These are phyloP conservation scores for Megamerina dolium DNA, from an alignment of 2,888 invertebrate genomes.

Conservation along the genomic window DNA sequence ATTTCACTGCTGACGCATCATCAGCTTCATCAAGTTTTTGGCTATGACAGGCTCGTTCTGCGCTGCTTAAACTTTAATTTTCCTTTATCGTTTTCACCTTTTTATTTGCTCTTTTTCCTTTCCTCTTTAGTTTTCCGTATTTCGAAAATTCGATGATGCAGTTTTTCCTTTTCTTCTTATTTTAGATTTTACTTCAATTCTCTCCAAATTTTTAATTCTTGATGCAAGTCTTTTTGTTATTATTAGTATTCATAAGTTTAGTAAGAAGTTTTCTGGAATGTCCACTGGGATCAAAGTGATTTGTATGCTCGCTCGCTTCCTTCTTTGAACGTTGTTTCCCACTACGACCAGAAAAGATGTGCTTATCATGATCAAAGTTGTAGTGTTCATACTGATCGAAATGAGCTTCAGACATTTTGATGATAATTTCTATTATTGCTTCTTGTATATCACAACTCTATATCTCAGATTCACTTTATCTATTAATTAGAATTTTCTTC, in stretches of 20 bases:
- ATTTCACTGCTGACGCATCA: too few species aligned
- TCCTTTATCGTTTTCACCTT: neutral
- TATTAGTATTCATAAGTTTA: constrained; percentile 78
- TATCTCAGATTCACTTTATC: too few species aligned
- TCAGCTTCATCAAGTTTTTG: neutral
- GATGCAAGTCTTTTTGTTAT: constrained; percentile 59
- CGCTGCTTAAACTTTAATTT: neutral
- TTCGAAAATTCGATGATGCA: too few species aligned
- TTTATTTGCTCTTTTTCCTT: neutral
- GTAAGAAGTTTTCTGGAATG: constrained; percentile 88
- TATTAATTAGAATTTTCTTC: too few species aligned
- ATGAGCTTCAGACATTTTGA: constrained; percentile 74
- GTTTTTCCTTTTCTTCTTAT: neutral
- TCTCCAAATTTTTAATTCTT: neutral
- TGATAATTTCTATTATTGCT: constrained; percentile 5
- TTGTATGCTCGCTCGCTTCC: constrained; percentile 82
- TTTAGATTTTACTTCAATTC: neutral
- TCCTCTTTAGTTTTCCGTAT: too few species aligned
- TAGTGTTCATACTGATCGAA: constrained; percentile 91
- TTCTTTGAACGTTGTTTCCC: constrained; percentile 88
- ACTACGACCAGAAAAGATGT: constrained; percentile 77
- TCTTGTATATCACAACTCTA: too few species aligned
- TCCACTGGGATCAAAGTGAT: constrained; percentile 86
- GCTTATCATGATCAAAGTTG: constrained; percentile 90
- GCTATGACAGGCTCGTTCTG: neutral